A percentile compares a stretch with the other conserved stretches of the same genome.
Evolutionary conservation across 2,888 invertebrate species (phyloP).

Genomic region (Theretra japonica): DNA sequence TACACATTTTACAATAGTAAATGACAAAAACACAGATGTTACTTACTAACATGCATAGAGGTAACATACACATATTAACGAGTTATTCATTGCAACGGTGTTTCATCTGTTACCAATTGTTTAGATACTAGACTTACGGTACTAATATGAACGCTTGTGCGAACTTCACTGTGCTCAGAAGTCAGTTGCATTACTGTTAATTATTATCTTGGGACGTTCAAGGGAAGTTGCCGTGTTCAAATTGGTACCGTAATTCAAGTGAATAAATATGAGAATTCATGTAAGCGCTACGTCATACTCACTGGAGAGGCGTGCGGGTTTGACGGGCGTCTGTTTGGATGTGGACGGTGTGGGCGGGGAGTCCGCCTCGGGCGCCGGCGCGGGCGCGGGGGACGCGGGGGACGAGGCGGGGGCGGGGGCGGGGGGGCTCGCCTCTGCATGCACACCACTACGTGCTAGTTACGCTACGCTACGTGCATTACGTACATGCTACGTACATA

Average conservation of each 20-base stretch:
- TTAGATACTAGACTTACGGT: slow-evolving; percentile 37
- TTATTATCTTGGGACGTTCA: too few species aligned
- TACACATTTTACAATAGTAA: slow-evolving; percentile 45
- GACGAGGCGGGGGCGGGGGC: slow-evolving; percentile 46
- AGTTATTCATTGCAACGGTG: slow-evolving; percentile 34
- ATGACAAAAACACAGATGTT: slow-evolving; percentile 71
- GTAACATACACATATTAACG: slow-evolving; percentile 40
- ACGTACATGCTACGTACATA: slow-evolving; percentile 58
- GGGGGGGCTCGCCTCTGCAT: slow-evolving; percentile 71
- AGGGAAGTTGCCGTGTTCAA: slow-evolving; percentile 31
- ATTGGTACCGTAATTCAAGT: slow-evolving; percentile 44
- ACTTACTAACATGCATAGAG: slow-evolving; percentile 52
- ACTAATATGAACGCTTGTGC: slow-evolving; percentile 36
- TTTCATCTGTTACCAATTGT: slow-evolving; percentile 35
- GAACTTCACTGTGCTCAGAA: too few species aligned
- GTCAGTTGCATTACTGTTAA: too few species aligned
- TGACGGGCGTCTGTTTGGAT: slow-evolving; percentile 74
- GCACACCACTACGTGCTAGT: slow-evolving; percentile 80
- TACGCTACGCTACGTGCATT: slow-evolving; percentile 71
- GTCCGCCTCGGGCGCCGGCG: slow-evolving; percentile 38
- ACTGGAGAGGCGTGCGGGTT: slow-evolving; percentile 80
- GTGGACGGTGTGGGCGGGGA: slow-evolving; percentile 59
- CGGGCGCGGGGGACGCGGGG: slow-evolving; percentile 43
- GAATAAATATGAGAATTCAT: neutral
- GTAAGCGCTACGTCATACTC: slow-evolving; percentile 59